Base-by-base conservation (phyloP, 2,797 vertebrate genomes). In the Onychomys leucogaster region DNA sequence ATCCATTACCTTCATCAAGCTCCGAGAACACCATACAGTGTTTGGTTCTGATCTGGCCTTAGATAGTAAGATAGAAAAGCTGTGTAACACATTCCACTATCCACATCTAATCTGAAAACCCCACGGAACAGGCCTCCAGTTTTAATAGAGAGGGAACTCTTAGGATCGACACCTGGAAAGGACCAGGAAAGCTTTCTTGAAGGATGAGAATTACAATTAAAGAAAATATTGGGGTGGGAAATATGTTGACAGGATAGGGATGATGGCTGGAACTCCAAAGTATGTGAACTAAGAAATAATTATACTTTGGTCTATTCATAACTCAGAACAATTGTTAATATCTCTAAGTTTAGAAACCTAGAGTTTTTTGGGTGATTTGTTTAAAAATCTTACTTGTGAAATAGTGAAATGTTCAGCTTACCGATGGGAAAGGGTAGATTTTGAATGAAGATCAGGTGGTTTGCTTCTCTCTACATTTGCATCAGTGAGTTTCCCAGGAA, bases 31-130 rank as follows among this genome's bases (percentile, higher is more conserved):
- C 3, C 1, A 43, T 2, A 21, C 9, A 25, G 23, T 25, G 32
- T 78, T 95, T 73, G 89, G 90, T 59, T 82, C 85, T 67, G 25
- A 78, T 59, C 63, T 90, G 65, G 59, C 12, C 34, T 90, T 57
- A 65, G 6, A 91, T 75, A 67, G 27, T 65, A 71, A 92, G 23
- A 83, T 3, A 82, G 10, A 71, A 76, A 82, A 91, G 9, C 14
- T 81, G 67, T 89, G 6, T 59, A 90, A 85, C 34, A 85, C 0
- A 78, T 32, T 86, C 86, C 73, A 83, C 34, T 65, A 41, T 77
- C 21, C 7, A 78, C 2, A 89, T 82, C 59, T 19, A 65, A 23
- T 4, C 17, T 52, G 41, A 78, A 84, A 46, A 59, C 27, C 16
- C 82, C 21, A 46, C 0, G 27, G 27, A 83, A 63, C 27, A 83